Conservation (phyloP, 2,888 invertebrate genomes). For the Elmis aenea region DNA sequence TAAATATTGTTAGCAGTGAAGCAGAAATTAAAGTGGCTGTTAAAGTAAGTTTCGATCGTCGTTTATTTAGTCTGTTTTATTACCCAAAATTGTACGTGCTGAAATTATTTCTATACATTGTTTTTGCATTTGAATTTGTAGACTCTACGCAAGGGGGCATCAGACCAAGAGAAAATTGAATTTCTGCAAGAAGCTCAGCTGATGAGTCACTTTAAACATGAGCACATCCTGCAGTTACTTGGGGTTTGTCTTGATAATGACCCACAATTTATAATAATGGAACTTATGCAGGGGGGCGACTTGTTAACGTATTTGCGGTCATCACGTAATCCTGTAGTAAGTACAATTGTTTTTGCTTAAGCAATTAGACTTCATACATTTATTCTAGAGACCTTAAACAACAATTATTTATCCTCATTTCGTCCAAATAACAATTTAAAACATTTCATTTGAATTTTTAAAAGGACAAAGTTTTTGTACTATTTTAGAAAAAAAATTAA, state of each 20-base stretch:
- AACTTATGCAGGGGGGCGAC: constrained; percentile 97
- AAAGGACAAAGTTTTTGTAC: too few relatives aligned
- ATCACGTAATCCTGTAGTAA: constrained; percentile 70
- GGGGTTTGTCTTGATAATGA: constrained; percentile 94
- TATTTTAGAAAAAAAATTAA: too few relatives aligned
- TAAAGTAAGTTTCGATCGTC: constrained; percentile 69
- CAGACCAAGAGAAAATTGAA: constrained; percentile 84
- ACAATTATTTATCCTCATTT: too few relatives aligned
- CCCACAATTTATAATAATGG: constrained; percentile 90
- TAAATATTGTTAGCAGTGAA: constrained; percentile 50
- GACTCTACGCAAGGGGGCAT: constrained; percentile 88
- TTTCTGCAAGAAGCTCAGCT: constrained; percentile 95
- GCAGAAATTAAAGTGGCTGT: constrained; percentile 79
- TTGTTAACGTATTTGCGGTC: constrained; percentile 83
- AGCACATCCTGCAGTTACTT: constrained; percentile 86
- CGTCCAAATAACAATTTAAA: too few relatives aligned
- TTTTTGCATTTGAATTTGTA: too few relatives aligned
- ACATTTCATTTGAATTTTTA: too few relatives aligned
- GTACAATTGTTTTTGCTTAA: constrained; percentile 17
- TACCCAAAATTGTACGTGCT: background rate
- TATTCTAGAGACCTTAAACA: too few relatives aligned
- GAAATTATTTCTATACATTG: constrained; percentile 1
- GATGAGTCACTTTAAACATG: constrained; percentile 97
- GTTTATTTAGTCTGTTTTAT: too few relatives aligned
- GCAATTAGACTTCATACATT: constrained; percentile 1